Base-by-base conservation (phyloP, 92 coral and sea anemone genomes). In the Chrysogorgia sp. region DNA sequence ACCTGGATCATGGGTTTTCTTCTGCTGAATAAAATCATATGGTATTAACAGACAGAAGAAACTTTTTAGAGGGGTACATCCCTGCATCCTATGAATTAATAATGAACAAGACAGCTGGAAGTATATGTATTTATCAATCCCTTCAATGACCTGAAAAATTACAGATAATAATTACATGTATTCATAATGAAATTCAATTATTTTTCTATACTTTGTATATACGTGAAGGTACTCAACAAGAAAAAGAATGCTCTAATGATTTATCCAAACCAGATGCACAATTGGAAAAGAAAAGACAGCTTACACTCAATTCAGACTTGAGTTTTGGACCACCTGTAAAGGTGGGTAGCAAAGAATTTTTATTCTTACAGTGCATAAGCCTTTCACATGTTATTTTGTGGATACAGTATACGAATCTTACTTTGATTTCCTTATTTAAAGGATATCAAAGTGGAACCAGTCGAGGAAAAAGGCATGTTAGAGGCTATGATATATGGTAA, bases 401-500 rank as follows among this genome's bases (percentile, higher is more conserved):
- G 43, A 37, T 37, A 37, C 43, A 37, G 43, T 37, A 12, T 12
- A 37, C 12, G 12, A 5, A 37, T 37, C 43, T 5, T 37, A 37
- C 12, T 37, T 37, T 37, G 43, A 37, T 37, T 37, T 37, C 12
- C 43, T 37, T 4, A 37, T 37, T 37, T 37, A 37, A 37, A 37
- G 43, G 26, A 52, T 52, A 52, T 23, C 59, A 70, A 70, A 34
- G 64, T 29, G 40, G 34, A 43, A 37, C 56, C 34, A 40, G 64
- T 40, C 40, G 77, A 40, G 25, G 77, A 37, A 23, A 24, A 70
- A 45, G 40, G 45, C 45, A 41, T n/a, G 25, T 28, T 17, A 49
- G 77, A 49, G 10, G 25, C 35, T 1, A 43, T 40, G 34, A 40
- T 70, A 70, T 37, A 70, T 37, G 77, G 77, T 23, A 70, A 47